Percentiles rank a stretch among this genome's conserved stretches.
Evolutionary conservation across 2,113 vertebrate species (phyloP).

Genomic region (Ammospiza nelsoni): DNA sequence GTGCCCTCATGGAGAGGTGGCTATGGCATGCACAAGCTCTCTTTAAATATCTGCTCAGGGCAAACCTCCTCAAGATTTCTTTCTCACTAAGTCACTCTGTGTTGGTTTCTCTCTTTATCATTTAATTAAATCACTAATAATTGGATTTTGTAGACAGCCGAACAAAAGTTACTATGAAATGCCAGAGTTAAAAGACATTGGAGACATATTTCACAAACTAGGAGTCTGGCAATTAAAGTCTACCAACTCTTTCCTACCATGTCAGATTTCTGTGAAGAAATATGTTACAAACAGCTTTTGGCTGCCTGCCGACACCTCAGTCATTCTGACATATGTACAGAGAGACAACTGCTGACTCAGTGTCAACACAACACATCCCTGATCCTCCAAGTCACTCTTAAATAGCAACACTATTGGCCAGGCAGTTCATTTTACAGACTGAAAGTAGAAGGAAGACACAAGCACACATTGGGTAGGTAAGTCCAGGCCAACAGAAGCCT

Average conservation of each 20-base stretch:
- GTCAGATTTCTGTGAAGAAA: neutral
- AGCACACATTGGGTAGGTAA: neutral
- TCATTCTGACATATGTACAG: neutral
- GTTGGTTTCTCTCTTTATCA: neutral
- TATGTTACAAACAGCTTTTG: neutral
- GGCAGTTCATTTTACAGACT: neutral
- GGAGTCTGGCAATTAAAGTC: neutral
- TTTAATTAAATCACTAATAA: conserved; percentile 28
- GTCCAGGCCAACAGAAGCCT: neutral
- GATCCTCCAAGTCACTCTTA: neutral
- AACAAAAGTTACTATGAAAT: neutral
- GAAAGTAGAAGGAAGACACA: neutral
- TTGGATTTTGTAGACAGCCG: neutral
- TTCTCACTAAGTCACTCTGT: neutral
- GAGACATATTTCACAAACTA: neutral
- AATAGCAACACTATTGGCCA: neutral
- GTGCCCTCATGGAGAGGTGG: neutral
- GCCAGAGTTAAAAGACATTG: neutral
- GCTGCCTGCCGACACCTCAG: neutral
- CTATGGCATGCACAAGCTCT: fast-evolving
- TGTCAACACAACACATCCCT: neutral
- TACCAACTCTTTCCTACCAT: neutral
- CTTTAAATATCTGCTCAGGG: neutral
- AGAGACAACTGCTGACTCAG: neutral
- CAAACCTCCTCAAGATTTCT: neutral